Evolutionary conservation across 1,140 invertebrate genomes (phyloP), one percentile per base, ranked within the genome.

Genomic region (Ceratitis capitata): DNA sequence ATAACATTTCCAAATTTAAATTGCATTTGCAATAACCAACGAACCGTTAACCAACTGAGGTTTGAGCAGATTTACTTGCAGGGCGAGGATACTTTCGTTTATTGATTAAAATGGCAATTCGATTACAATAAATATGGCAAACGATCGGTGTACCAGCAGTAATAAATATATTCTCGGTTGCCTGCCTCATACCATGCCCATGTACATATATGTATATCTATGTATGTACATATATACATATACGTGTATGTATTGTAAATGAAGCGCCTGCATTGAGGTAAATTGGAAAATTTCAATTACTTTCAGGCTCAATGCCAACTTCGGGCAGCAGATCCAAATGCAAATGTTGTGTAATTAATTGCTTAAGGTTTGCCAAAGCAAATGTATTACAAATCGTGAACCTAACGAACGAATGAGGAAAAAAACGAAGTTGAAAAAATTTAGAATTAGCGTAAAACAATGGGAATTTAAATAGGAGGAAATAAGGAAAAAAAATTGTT

Each of bases 271-370:
- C 69, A 47, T 78, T 78, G 42, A n/a, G 39, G n/a, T 45, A 78
- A 78, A 78, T 78, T 74, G 64, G 23, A 78, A 78, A 78, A 23
- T 78, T 78, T 47, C 69, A 78, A 78, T 78, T 78, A 78, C 69
- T 78, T 78, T 45, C 39, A 78, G 69, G 69, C 69, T 47, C 69
- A 78, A 78, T 78, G 69, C 69, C 69, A 78, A 78, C n/a, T 78
- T 39, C n/a, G n/a, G 42, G 9, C 32, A 10, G 69, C 39, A 78
- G 39, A 78, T 42, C 42, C 69, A 78, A 23, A 78, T 78, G 69
- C 69, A 78, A 78, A 78, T 78, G 35, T 45, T 78, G 26, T 78
- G 69, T 78, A 78, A 78, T 78, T 78, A 78, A 78, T 78, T 78
- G 39, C 69, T 45, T 78, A 47, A 42, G 69, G 69, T 78, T 78